Evolutionary conservation across 2,113 vertebrate genomes (phyloP).

Genomic region (Eudorcas thomsonii): DNA sequence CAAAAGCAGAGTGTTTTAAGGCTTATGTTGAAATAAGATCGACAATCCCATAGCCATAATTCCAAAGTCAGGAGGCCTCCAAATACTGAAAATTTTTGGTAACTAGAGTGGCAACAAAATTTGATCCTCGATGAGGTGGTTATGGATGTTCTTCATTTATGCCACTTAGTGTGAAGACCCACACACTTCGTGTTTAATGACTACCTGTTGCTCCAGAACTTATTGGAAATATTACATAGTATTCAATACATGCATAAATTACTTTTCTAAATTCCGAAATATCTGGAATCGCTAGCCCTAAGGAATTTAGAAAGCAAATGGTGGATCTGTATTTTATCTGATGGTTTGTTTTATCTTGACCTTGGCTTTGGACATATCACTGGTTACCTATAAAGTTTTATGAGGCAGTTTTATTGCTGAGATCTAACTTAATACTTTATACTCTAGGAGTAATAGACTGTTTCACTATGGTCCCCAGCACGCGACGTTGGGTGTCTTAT

Average conservation of each 20-base stretch:
- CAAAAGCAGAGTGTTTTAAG: neutral
- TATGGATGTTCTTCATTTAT: neutral
- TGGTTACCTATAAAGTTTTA: slow-evolving; percentile 28
- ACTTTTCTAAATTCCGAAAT: neutral
- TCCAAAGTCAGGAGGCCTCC: neutral
- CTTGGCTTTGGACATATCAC: neutral
- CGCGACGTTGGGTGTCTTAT: neutral
- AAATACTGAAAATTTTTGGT: neutral
- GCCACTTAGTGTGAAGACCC: neutral
- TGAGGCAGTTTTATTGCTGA: slow-evolving; percentile 8
- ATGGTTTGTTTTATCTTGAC: slow-evolving; percentile 2
- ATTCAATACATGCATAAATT: neutral
- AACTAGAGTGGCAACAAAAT: neutral
- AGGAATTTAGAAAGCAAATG: neutral
- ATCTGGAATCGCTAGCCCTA: neutral
- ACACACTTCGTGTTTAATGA: neutral
- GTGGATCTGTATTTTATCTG: neutral
- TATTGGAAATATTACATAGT: neutral
- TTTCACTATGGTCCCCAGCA: neutral
- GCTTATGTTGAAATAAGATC: neutral
- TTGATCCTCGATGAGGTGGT: neutral
- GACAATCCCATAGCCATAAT: neutral
- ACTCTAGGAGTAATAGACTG: neutral
- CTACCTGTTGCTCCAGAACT: neutral
- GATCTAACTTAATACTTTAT: slow-evolving; percentile 5